Evolutionary conservation across 2,113 vertebrate genomes (phyloP).

Genomic region (Python bivittatus): DNA sequence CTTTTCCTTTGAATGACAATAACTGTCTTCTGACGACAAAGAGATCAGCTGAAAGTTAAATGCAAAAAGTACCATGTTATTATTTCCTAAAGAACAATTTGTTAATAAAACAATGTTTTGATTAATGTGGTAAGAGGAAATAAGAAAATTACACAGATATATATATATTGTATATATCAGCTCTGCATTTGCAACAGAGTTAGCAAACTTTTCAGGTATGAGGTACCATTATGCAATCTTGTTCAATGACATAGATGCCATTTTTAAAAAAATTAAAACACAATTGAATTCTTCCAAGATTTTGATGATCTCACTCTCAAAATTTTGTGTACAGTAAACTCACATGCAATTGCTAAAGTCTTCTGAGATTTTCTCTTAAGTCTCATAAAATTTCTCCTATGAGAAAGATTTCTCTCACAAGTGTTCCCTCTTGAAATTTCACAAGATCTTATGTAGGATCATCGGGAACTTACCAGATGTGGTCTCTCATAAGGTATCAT

Average conservation of each 20-base stretch:
- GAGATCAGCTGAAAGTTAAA: conserved; percentile 68
- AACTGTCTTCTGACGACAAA: conserved; percentile 49
- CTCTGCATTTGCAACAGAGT: neutral
- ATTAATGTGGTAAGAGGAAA: neutral
- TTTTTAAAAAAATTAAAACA: neutral
- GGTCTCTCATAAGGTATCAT: neutral
- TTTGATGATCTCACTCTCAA: neutral
- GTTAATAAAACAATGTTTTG: neutral
- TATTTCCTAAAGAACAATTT: neutral
- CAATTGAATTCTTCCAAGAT: neutral
- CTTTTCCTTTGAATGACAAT: conserved; percentile 37
- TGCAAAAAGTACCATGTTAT: neutral
- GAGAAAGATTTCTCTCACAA: neutral
- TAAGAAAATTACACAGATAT: neutral
- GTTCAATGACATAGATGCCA: neutral
- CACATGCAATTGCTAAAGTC: neutral
- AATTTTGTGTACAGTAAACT: neutral
- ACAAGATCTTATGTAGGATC: neutral
- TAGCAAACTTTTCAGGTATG: neutral
- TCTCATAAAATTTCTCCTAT: neutral
- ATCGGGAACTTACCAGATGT: neutral
- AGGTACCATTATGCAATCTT: neutral
- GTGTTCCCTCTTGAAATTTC: neutral
- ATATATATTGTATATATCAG: neutral
- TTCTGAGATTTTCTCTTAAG: neutral